A percentile compares a stretch with the other conserved stretches of the same genome.
Evolutionary conservation across 2,797 vertebrate species (phyloP).

Genomic region (Fringilla coelebs): DNA sequence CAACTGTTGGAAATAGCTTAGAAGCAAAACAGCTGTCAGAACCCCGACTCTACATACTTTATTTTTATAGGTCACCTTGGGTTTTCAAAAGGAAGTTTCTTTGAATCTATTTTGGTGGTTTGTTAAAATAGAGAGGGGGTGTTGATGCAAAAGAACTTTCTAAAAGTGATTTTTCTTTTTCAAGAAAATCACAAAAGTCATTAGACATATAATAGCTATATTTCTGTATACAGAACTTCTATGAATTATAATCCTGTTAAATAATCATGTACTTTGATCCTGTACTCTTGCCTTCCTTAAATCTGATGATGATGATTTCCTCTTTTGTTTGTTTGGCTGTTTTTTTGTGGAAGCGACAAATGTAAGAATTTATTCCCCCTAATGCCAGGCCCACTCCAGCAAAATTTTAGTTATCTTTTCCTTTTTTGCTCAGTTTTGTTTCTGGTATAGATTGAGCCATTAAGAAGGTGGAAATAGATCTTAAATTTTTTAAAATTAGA

Average conservation of each 20-base stretch:
- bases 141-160: not conserved
- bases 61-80: not conserved
- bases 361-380: not conserved
- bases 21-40: not conserved
- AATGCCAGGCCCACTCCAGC: not conserved
- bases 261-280: not conserved
- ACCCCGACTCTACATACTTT: accelerated
- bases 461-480: not conserved
- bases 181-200: not conserved
- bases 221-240: not conserved
- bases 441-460: not conserved
- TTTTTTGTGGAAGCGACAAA: not conserved
- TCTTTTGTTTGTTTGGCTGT: not conserved
- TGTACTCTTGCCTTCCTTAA: not conserved
- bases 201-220: not conserved
- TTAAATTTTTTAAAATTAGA: not conserved
- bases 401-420: not conserved
- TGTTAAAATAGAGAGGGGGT: accelerated
- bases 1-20: not conserved
- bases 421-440: not conserved
- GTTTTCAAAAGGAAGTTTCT: not conserved
- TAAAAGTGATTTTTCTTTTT: not conserved
- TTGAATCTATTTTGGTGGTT: not conserved
- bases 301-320: not conserved
- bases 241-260: not conserved